Conservation (phyloP, 1,140 invertebrate species). For the Panulirus ornatus region DNA sequence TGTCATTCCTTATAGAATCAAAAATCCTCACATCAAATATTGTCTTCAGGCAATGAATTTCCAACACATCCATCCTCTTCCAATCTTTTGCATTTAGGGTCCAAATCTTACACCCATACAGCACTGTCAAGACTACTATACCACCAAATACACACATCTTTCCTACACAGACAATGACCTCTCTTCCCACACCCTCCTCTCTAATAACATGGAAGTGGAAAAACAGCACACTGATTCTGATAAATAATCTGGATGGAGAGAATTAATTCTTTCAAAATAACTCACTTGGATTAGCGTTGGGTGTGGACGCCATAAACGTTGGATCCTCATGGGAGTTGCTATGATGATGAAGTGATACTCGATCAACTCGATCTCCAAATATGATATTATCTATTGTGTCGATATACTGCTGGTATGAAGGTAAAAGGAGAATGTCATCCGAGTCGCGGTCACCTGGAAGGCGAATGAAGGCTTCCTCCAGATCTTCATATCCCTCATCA, state of each 20-base stretch:
- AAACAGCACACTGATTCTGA: neutral
- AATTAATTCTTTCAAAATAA: no score
- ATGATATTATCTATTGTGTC: conserved; percentile 75
- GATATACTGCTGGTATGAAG: conserved; percentile 74
- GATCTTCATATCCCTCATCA: conserved; percentile 79
- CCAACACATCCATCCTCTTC: no score
- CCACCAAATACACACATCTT: no score
- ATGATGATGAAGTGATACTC: conserved; percentile 70
- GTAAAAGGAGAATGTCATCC: conserved; percentile 73
- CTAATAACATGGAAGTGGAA: no score
- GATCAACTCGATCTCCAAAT: conserved; percentile 69
- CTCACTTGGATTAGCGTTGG: conserved; percentile 67
- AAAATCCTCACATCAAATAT: no score
- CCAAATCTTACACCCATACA: no score
- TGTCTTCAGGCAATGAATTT: no score
- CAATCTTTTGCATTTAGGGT: no score
- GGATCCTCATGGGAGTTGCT: conserved; percentile 70
- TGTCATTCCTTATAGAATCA: no score
- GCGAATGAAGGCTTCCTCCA: conserved; percentile 76
- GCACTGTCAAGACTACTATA: no score
- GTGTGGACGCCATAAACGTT: conserved; percentile 67
- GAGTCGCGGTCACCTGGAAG: conserved; percentile 70
- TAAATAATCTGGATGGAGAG: no score
- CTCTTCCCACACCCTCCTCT: no score
- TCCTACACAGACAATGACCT: neutral